Evolutionary conservation across 2,797 vertebrate species (phyloP), one percentile per base, ranked within the genome.

Genomic region (Parambassis ranga): DNA sequence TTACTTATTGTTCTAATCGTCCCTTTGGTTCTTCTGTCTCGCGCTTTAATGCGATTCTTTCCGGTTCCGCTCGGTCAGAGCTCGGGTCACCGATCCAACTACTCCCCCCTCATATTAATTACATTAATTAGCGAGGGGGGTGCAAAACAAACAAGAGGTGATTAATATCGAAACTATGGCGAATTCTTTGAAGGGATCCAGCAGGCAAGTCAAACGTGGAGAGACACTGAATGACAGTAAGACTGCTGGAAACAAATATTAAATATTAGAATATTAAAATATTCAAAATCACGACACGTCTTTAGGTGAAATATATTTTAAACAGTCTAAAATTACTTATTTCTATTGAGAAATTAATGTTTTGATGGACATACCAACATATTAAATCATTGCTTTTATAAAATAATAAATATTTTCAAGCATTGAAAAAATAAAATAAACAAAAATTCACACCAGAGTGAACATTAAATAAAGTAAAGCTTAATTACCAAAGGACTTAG

Each of bases 1-100:
- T 92, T 88, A 88, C 86, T 90, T 85, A 79, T 89, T 89, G 86
- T 87, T 89, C 71, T 86, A 85, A 91, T 90, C 81, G 84, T 72
- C 72, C 75, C 75, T 90, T 88, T 86, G 63, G 44, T 86, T 87
- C 81, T 66, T 66, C 79, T 83, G 75, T 88, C 82, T 88, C 81
- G 75, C 80, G 82, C 82, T 80, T 84, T 87, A 91, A 91, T 86
- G 82, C 88, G 89, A 93, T 93, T 93, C 84, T 93, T 91, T 92
- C 89, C 91, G 85, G 90, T 92, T 92, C 89, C 91, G 87, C 89
- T 87, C 89, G 91, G 90, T 86, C 87, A 91, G 84, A 86, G 71
- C 78, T 31, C 71, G 80, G 89, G 89, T 89, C 91, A 88, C 77
- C 65, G 79, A 90, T 82, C 82, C 89, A 84, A 83, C 79, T 15